Conservation (phyloP, 2,797 vertebrate species). For the Pangasius djambal region DNA sequence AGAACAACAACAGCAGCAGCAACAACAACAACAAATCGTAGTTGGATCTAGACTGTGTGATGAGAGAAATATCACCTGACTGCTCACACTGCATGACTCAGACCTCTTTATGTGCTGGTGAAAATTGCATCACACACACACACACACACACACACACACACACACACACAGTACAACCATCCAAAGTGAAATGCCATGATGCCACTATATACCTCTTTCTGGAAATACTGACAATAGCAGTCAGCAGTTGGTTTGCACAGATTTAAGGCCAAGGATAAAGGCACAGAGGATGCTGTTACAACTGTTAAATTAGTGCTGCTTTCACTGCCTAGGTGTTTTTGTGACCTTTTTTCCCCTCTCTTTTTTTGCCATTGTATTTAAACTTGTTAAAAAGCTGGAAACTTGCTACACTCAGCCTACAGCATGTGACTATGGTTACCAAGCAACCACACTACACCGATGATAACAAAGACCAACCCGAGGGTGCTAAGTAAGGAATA, state of each 20-base stretch:
- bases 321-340: neutral
- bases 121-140: neutral
- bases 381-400: neutral
- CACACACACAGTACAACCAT: neutral
- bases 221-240: neutral
- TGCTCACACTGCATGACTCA: neutral
- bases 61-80: neutral
- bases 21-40: neutral
- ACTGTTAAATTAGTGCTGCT: neutral
- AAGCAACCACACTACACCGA: neutral
- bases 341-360: neutral
- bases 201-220: neutral
- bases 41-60: neutral
- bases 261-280: neutral
- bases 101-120: neutral
- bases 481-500: neutral
- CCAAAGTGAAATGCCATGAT: neutral
- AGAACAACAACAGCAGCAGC: no score
- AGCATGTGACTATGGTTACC: neutral
- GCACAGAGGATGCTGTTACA: neutral
- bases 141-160: neutral
- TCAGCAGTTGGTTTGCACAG: neutral
- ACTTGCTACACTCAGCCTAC: neutral
- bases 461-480: neutral
- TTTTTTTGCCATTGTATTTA: neutral